These are phyloP conservation scores for Acronicta aceris DNA, from an alignment of 2,888 invertebrate genomes.

Conservation along the genomic window DNA sequence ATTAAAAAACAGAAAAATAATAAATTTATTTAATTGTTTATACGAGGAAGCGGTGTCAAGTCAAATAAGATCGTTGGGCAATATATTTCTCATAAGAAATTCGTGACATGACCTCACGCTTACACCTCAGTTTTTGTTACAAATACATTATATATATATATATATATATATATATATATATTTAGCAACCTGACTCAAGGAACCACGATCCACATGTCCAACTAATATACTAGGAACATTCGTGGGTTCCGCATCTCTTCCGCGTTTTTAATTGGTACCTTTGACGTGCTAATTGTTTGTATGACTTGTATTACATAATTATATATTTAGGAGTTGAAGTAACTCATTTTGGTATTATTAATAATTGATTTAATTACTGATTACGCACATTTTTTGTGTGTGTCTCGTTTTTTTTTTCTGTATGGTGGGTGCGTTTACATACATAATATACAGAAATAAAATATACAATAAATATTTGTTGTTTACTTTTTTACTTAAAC, in stretches of 20 bases:
- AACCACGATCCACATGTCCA: constrained; percentile 16
- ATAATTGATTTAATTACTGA: constrained; percentile 3
- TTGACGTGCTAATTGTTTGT: constrained; percentile 23
- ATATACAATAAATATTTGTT: no score
- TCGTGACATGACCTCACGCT: constrained; percentile 69
- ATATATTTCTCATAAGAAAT: constrained; percentile 24
- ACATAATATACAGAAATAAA: no score
- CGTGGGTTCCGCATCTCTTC: constrained; percentile 42
- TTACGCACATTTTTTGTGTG: no score
- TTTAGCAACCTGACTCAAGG: constrained; percentile 25
- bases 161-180: no score
- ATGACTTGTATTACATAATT: constrained; percentile 27
- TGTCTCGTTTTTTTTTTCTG: no score
- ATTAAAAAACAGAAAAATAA: constrained; percentile 32
- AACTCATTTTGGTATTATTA: constrained; percentile 10
- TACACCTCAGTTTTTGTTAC: constrained; percentile 44
- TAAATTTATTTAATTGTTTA: constrained; percentile 42
- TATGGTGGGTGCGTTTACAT: no score
- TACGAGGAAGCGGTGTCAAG: constrained; percentile 49
- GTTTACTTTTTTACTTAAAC: no score
- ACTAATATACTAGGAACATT: constrained; percentile 13
- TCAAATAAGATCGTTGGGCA: constrained; percentile 42
- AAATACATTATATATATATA: constrained; percentile 5
- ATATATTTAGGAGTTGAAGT: constrained; percentile 9
- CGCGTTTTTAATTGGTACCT: constrained; percentile 45